Evolutionary conservation across 2,888 invertebrate genomes (phyloP).

Genomic region (Ischnus inquisitorius): DNA sequence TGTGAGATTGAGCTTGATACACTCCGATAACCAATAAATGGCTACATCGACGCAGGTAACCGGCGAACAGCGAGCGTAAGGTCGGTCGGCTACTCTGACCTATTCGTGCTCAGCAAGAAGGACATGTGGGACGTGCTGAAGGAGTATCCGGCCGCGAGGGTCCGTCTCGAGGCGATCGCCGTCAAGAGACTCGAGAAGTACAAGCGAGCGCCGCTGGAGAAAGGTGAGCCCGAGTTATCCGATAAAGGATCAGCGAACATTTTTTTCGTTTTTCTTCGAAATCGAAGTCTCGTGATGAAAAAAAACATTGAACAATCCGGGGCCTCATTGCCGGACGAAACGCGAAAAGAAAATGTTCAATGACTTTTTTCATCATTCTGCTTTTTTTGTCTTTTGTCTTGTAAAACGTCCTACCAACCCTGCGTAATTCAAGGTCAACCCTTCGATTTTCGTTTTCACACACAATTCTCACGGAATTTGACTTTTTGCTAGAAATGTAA

Average conservation of each 20-base stretch:
- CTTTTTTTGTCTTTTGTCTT: neutral
- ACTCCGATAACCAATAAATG: conserved; percentile 84
- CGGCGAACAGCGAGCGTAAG: conserved; percentile 98
- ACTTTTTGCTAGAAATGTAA: too few species aligned
- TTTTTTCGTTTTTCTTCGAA: neutral
- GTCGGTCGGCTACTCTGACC: conserved; percentile 99
- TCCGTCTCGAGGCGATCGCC: conserved; percentile 98
- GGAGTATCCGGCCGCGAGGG: conserved; percentile 97
- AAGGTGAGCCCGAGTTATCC: conserved; percentile 88
- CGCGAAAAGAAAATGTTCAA: neutral
- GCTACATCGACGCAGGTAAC: conserved; percentile 91
- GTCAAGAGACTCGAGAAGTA: conserved; percentile 99
- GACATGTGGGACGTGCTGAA: conserved; percentile 99
- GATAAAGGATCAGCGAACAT: conserved; percentile 11
- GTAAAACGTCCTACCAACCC: neutral
- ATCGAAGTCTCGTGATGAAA: neutral
- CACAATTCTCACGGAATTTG: too few species aligned
- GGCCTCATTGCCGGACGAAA: neutral
- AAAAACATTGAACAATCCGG: neutral
- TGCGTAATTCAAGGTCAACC: neutral
- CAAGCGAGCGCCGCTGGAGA: conserved; percentile 96
- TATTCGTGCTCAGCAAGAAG: conserved; percentile 99
- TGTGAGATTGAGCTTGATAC: conserved; percentile 77
- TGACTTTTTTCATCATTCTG: neutral
- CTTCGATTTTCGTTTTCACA: conserved; percentile 2